Evolutionary conservation across 2,113 vertebrate genomes (phyloP), one percentile per base, ranked within the genome.

Genomic region (Pelecanoides urinatrix): DNA sequence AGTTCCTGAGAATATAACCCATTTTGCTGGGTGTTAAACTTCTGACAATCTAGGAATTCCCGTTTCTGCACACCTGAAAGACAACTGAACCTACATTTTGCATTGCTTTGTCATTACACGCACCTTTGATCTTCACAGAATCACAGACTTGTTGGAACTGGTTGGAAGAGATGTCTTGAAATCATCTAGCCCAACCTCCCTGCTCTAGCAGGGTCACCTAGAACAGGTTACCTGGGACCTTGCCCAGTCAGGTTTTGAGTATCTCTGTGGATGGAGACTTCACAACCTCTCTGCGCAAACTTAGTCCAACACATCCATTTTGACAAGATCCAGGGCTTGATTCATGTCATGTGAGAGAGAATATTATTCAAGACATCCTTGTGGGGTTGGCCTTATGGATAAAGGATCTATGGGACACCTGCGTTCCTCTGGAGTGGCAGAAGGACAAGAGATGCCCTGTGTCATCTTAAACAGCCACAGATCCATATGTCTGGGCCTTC

Each of bases 311-410:
- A 40, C 56, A 52, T 29, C 12, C 12, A 26, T 52, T 89, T 61
- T 76, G 53, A 68, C 34, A 91, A 73, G 34, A 86, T 36, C 9
- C 29, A 74, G 8, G 18, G 16, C 50, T 66, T 75, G 61, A 58
- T 20, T 47, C 4, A 62, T 70, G 45, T 14, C 25, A 50, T 3
- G 42, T 22, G 25, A 92, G 25, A 55, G 53, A 67, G 0, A 50
- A 16, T 11, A 52, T 30, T 47, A 90, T 44, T 74, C 16, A 78
- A 63, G 22, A 62, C 21, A 78, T 38, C 3, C 10, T 85, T 1
- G 3, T 18, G 38, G 38, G 14, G 6, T 47, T 0, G 1, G 38
- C 12, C 14, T 45, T 36, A 62, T 0, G 0, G 13, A 71, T 22
- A 14, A 47, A 79, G 61, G 47, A 67, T 71, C 38, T 58, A 4